phyloP scores from a whole-genome alignment of 2,888 invertebrate genomes.

The Perdita meconis region DNA sequence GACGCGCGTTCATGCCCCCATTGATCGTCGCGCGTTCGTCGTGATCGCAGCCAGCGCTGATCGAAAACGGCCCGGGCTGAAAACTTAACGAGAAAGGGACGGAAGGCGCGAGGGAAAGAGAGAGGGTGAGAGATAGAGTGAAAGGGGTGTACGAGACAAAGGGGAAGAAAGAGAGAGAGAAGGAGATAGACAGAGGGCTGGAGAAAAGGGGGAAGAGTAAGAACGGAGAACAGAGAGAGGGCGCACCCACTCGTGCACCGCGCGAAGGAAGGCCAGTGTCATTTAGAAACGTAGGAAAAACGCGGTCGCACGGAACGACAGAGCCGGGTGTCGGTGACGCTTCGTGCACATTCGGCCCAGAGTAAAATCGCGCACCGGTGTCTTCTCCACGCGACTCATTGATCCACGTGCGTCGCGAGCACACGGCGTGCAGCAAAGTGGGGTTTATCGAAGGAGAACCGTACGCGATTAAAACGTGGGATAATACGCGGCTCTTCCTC shows the following conservation, averaged over 20 bases:
- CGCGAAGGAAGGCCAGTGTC: constrained; percentile 51
- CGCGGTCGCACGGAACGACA: constrained; percentile 46
- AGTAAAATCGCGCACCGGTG: constrained; percentile 40
- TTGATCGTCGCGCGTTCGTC: constrained; percentile 62
- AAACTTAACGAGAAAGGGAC: constrained; percentile 37
- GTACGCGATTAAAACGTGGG: constrained; percentile 1
- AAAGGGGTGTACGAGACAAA: constrained; percentile 12
- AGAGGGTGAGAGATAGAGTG: constrained; percentile 9
- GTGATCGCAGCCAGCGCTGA: constrained; percentile 56
- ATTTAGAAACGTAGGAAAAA: constrained; percentile 46
- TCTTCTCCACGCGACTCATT: constrained; percentile 49
- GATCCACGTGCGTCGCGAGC: constrained; percentile 54
- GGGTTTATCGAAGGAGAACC: constrained; percentile 2
- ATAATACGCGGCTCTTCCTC: constrained; percentile 4
- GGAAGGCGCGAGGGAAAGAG: constrained; percentile 4
- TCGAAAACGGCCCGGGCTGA: constrained; percentile 49
- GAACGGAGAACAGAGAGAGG: constrained; percentile 42
- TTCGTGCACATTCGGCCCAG: constrained; percentile 32
- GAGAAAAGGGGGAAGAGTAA: constrained; percentile 25
- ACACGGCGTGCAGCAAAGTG: no score
- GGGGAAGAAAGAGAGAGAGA: constrained; percentile 12
- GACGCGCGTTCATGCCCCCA: constrained; percentile 57
- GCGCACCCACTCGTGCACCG: constrained; percentile 54
- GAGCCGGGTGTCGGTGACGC: constrained; percentile 50
- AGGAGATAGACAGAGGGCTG: constrained; percentile 17